Base-by-base conservation (phyloP, 2,797 vertebrate species). In the Microctenopoma lineatum region DNA sequence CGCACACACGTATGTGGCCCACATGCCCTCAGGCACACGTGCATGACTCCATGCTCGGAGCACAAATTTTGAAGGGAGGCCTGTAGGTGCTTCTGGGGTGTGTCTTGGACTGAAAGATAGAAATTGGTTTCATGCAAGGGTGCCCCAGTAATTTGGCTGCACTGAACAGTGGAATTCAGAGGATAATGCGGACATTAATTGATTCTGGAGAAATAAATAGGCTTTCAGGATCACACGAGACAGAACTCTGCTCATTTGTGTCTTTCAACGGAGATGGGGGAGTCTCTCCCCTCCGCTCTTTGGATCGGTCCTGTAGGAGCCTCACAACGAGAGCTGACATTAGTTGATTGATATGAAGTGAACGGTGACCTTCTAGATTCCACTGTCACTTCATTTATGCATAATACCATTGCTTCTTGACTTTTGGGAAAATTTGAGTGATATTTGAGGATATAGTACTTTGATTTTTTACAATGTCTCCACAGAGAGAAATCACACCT, bases 141-240 rank as follows among this genome's bases (percentile, higher is more conserved):
- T 90, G 90, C 90, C 68, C 82, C 80, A 83, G 90, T 92, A 90
- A 90, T 94, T 93, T 89, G 77, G 84, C 81, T 70, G 83, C 77
- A 60, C 48, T 90, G 90, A 93, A 91, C 89, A 83, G 92, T 75
- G 74, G 87, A 93, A 92, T 91, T 89, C 89, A 87, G 87, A 76
- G 90, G 92, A 93, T 93, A 93, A 94, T 92, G 90, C 86, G 39
- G 79, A 75, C 89, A 90, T 93, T 94, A 93, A 94, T 93, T 94
- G 92, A 94, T 94, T 93, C 87, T 87, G 87, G 80, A 85, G 81
- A 89, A 93, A 92, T 94, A 93, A 94, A 93, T 91, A 92, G 83
- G 65, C 83, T 88, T 86, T 88, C 80, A 78, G 86, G 73, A 73
- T 86, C 84, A 83, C 73, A 81, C 54, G 82, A 85, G 83, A 79